phyloP scores from a whole-genome alignment of 2,113 vertebrate genomes.

The Stigmatopora nigra region DNA sequence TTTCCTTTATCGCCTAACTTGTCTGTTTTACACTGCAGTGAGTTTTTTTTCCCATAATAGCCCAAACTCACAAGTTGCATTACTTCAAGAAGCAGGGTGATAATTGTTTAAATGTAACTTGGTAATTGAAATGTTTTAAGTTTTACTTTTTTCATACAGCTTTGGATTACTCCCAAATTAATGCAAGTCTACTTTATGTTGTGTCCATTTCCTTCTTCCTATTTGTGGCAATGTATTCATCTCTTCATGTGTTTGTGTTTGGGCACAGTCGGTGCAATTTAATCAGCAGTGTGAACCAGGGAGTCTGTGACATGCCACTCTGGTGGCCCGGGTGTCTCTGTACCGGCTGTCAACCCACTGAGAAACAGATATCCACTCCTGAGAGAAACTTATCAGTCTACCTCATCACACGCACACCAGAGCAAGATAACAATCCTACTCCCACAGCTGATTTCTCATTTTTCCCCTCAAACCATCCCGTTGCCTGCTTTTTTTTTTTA shows the following conservation, averaged over 20 bases:
- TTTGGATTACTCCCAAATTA: not conserved
- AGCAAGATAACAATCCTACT: slow-evolving; percentile 72
- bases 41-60: slow-evolving; percentile 19
- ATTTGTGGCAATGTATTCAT: slow-evolving; percentile 8
- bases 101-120: not conserved
- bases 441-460: slow-evolving; percentile 70
- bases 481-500: slow-evolving; percentile 40
- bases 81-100: slow-evolving; percentile 10
- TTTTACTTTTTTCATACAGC: not conserved
- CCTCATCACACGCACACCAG: slow-evolving; percentile 58
- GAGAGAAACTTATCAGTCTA: slow-evolving; percentile 64
- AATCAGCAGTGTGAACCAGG: slow-evolving; percentile 53
- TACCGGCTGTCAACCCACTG: slow-evolving; percentile 54
- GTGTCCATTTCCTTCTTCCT: not conserved
- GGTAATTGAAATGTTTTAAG: not conserved
- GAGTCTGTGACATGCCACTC: slow-evolving; percentile 57
- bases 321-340: slow-evolving; percentile 48
- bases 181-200: not conserved
- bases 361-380: slow-evolving; percentile 59
- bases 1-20: slow-evolving; percentile 5
- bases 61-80: slow-evolving; percentile 14
- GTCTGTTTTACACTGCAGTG: slow-evolving; percentile 15
- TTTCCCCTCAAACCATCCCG: slow-evolving; percentile 49
- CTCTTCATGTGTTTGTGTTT: slow-evolving; percentile 11
- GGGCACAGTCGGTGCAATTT: slow-evolving; percentile 57